These are phyloP conservation scores for Sebastes jordani DNA, from an alignment of 2,797 vertebrate species.

Conservation along the genomic window DNA sequence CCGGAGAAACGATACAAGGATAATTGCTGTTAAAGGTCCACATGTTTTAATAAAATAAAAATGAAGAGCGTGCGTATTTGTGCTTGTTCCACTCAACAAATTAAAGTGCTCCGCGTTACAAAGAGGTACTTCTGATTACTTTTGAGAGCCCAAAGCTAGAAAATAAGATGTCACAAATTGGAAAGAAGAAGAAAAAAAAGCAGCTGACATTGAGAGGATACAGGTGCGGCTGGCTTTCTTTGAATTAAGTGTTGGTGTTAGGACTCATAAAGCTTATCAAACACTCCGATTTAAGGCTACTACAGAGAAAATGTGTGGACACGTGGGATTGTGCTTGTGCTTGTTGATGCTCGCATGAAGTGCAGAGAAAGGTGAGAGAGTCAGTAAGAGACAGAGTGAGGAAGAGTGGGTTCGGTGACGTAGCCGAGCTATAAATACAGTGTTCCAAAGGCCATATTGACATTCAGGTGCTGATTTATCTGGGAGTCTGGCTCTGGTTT, in stretches of 20 bases:
- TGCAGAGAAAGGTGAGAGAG: conserved; percentile 19
- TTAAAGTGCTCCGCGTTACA: not conserved
- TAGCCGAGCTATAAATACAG: conserved; percentile 68
- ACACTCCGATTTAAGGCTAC: not conserved
- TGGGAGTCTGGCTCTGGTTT: conserved; percentile 55
- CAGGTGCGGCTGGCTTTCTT: not conserved
- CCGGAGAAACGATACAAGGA: conserved; percentile 4
- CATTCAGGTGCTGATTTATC: conserved; percentile 75
- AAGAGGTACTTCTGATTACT: conserved; percentile 1
- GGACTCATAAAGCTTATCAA: not conserved
- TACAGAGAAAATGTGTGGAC: not conserved
- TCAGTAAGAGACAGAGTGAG: conserved; percentile 21
- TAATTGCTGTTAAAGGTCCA: conserved; percentile 3
- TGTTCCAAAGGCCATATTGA: conserved; percentile 74
- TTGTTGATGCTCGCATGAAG: not conserved
- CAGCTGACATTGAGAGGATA: not conserved
- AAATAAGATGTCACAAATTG: not conserved
- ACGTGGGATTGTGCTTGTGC: not conserved
- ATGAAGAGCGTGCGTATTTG: conserved; percentile 1
- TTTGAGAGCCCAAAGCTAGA: not conserved
- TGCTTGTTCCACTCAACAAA: not conserved
- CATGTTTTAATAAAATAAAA: conserved; percentile 8
- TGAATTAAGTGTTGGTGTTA: not conserved
- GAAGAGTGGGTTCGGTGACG: conserved; percentile 43
- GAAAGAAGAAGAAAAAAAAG: not conserved